These are phyloP conservation scores for Meta bourneti DNA, from an alignment of 2,888 invertebrate genomes.

Conservation along the genomic window DNA sequence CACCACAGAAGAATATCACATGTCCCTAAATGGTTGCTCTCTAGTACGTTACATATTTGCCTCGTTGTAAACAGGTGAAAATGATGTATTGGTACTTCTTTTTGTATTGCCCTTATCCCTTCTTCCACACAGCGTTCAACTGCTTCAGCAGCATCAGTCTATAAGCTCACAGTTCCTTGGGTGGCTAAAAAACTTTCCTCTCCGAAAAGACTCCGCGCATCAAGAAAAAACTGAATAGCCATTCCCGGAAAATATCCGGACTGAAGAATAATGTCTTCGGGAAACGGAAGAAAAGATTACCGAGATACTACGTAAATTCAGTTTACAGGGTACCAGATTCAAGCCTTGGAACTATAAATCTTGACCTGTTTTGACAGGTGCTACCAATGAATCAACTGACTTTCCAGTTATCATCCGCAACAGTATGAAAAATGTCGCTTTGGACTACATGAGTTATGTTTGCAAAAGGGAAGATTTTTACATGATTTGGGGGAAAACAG, in stretches of 20 bases:
- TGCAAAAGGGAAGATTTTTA: constrained; percentile 51
- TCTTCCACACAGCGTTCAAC: not conserved
- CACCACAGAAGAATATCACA: not conserved
- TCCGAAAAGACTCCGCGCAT: constrained; percentile 40
- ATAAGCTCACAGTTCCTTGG: constrained; percentile 31
- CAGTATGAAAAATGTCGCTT: constrained; percentile 63
- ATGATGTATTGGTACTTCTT: not conserved
- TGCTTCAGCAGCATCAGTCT: not conserved
- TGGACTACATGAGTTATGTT: constrained; percentile 59
- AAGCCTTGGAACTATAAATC: constrained; percentile 62
- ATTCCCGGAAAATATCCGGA: constrained; percentile 35
- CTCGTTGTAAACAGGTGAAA: constrained; percentile 33
- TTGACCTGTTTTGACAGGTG: constrained; percentile 68
- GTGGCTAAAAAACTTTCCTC: constrained; percentile 49
- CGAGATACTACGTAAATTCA: constrained; percentile 60
- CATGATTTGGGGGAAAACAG: constrained; percentile 56
- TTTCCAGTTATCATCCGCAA: constrained; percentile 65
- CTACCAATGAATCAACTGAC: constrained; percentile 62
- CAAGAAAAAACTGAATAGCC: constrained; percentile 40
- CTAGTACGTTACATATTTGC: not conserved
- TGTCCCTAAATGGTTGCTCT: not conserved
- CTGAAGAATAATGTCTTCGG: constrained; percentile 32
- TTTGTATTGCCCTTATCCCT: not conserved
- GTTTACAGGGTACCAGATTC: constrained; percentile 59
- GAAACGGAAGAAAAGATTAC: constrained; percentile 58